Evolutionary conservation across 2,797 vertebrate species (phyloP).

Genomic region (Helostoma temminkii): DNA sequence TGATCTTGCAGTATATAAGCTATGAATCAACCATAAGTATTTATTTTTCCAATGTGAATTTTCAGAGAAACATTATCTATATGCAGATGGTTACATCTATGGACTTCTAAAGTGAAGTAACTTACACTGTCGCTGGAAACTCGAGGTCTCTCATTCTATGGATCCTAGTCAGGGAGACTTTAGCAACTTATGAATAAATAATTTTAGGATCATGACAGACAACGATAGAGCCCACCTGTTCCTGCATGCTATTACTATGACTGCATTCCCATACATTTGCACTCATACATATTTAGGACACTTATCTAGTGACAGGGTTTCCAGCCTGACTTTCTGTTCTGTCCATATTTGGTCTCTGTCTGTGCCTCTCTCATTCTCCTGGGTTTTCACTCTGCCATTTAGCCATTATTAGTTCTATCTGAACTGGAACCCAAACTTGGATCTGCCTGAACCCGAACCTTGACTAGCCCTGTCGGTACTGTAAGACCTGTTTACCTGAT

Average conservation of each 20-base stretch:
- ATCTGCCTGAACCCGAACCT: too few species aligned
- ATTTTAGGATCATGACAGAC: constrained; percentile 40
- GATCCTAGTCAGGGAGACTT: constrained; percentile 36
- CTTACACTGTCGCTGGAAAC: neutral
- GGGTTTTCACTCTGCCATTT: too few species aligned
- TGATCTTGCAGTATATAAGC: neutral
- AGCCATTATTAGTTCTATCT: too few species aligned
- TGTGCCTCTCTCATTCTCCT: too few species aligned
- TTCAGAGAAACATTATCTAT: neutral
- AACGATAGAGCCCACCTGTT: constrained; percentile 57
- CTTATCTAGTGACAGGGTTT: constrained; percentile 20
- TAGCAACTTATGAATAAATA: constrained; percentile 49
- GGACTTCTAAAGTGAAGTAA: constrained; percentile 3
- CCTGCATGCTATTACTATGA: constrained; percentile 27
- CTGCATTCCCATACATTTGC: constrained; percentile 26
- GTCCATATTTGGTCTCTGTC: too few species aligned
- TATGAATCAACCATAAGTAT: neutral
- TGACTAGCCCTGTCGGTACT: too few species aligned
- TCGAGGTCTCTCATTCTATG: constrained; percentile 14
- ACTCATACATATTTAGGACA: constrained; percentile 41
- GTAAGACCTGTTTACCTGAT: too few species aligned
- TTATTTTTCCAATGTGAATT: too few species aligned
- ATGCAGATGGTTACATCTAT: neutral
- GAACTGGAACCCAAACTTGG: too few species aligned
- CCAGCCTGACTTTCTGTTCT: too few species aligned